phyloP scores from a whole-genome alignment of 1,140 invertebrate genomes.

The Caenorhabditis brenneri region DNA sequence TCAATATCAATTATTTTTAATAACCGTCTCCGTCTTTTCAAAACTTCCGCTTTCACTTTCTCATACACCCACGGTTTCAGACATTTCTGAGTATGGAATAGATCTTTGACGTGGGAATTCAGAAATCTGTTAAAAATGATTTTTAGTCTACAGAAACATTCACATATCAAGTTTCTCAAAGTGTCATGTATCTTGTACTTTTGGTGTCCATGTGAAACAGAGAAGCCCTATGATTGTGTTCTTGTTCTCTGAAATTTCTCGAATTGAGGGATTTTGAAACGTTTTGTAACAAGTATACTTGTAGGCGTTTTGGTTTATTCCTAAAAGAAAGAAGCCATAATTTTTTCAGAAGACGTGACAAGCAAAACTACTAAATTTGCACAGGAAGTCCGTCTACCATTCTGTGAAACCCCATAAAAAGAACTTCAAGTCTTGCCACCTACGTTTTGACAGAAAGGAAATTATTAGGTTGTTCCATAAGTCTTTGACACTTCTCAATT shows the following conservation, averaged over 20 bases:
- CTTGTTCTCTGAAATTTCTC: background rate
- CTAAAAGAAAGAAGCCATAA: background rate
- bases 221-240: background rate
- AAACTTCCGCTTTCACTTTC: background rate
- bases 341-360: too few species aligned
- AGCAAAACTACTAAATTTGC: too few species aligned
- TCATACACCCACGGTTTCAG: conserved; percentile 11
- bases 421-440: too few species aligned
- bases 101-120: background rate
- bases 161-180: too few species aligned
- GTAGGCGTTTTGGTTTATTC: background rate
- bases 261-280: background rate
- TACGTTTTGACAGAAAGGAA: too few species aligned
- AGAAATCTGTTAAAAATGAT: background rate
- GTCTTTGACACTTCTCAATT: too few species aligned
- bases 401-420: too few species aligned
- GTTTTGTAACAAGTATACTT: background rate
- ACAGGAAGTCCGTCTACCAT: too few species aligned
- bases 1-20: conserved; percentile 22
- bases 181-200: too few species aligned
- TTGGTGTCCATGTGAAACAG: too few species aligned
- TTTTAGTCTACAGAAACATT: background rate
- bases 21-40: background rate
- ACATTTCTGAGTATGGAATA: background rate
- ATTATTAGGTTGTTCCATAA: too few species aligned